These are phyloP conservation scores for Brachyhypopomus gauderio DNA, from an alignment of 2,113 vertebrate species.

Conservation along the genomic window DNA sequence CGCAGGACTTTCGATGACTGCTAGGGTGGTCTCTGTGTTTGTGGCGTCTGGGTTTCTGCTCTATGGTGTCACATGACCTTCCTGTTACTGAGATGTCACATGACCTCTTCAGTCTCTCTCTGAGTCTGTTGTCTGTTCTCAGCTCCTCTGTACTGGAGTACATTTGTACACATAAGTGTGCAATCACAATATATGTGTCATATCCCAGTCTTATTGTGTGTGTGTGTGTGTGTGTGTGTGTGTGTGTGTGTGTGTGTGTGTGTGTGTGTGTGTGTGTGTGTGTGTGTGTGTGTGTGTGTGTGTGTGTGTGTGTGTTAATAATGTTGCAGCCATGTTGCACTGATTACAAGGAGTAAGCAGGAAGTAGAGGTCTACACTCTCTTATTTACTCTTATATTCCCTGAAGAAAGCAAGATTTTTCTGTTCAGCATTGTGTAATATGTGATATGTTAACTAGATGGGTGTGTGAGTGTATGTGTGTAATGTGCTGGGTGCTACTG, in stretches of 20 bases:
- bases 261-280: constrained; percentile 38
- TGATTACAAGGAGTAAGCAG: constrained; percentile 70
- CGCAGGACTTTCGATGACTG: too few species aligned
- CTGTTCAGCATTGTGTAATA: neutral
- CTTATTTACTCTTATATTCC: constrained; percentile 72
- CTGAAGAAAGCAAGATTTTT: constrained; percentile 61
- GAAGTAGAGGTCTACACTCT: constrained; percentile 74
- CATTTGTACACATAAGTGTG: too few species aligned
- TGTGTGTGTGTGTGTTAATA: constrained; percentile 44
- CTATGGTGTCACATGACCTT: neutral
- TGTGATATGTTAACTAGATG: neutral
- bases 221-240: neutral
- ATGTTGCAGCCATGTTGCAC: constrained; percentile 43
- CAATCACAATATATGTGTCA: too few species aligned
- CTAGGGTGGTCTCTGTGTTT: neutral
- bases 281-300: constrained; percentile 49
- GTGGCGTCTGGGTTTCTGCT: too few species aligned
- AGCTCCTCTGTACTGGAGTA: too few species aligned
- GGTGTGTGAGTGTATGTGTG: too few species aligned
- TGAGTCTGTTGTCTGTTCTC: too few species aligned
- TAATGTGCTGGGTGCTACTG: too few species aligned
- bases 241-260: neutral
- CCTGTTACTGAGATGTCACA: too few species aligned
- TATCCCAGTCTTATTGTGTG: too few species aligned
- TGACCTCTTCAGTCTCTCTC: too few species aligned